Evolutionary conservation across 1,140 invertebrate genomes (phyloP), one percentile per base, ranked within the genome.

Genomic region (Apis dorsata): DNA sequence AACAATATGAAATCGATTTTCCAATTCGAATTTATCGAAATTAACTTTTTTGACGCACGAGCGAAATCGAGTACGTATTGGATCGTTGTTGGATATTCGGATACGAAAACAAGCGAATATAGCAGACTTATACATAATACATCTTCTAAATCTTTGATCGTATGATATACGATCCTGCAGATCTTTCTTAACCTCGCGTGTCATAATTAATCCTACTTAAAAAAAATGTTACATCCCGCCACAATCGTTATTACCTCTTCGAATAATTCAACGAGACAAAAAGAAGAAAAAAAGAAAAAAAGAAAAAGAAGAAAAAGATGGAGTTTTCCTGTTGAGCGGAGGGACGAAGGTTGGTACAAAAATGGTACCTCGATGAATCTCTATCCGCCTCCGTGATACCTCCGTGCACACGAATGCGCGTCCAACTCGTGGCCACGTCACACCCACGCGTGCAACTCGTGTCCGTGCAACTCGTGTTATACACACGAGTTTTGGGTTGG

Each of bases 301-400:
- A 65, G 15, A 19, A 15, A 28, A 5, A 62, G 10, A 44, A 19
- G 21, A 68, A 24, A 34, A 66, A 55, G 10, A 28, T 55, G 2
- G 3, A 24, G 21, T 62, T 55, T 59, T 60, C 28, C 12, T 49
- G 63, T 57, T 55, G 49, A 5, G 24, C 34, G n/a, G 51, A 24
- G 13, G n/a, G 28, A 17, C 17, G 11, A 11, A 4, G 57, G 28
- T 19, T 28, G 19, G 34, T 70, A 79, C 75, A 71, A 79, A 78
- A 83, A 78, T 72, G 81, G 60, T 83, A 79, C 68, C 76, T 8
- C 28, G 66, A 71, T 17, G 75, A 68, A 68, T 70, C 81, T 63
- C n/a, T 11, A 53, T 79, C 74, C 68, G 80, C 34, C 80, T 78
- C 24, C 74, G 28, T 70, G 80, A n/a, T 69, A 28, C 15, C 53